These are phyloP conservation scores for Perca fluviatilis DNA, from an alignment of 2,113 vertebrate species.

Conservation along the genomic window DNA sequence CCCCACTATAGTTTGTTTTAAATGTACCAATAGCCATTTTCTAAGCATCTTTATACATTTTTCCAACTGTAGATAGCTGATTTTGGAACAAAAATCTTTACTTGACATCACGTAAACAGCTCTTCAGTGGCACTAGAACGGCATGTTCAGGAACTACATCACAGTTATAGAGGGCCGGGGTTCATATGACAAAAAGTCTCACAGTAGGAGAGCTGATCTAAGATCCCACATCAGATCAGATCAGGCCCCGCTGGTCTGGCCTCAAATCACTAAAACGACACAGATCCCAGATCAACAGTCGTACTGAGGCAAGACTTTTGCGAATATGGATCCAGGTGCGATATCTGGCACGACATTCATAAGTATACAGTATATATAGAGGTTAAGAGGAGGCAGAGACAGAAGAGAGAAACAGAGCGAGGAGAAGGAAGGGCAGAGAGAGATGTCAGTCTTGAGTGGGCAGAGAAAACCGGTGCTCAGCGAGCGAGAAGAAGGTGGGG, in stretches of 20 bases:
- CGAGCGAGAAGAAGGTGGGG: conserved; percentile 27
- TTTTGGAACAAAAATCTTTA: conserved; percentile 67
- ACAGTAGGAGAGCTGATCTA: conserved; percentile 36
- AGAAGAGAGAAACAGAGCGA: conserved; percentile 48
- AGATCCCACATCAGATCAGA: not conserved
- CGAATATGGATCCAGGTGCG: conserved; percentile 65
- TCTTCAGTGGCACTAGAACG: conserved; percentile 69
- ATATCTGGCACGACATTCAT: conserved; percentile 73
- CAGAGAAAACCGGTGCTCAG: conserved; percentile 64
- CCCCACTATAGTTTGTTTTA: not conserved
- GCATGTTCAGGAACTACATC: conserved; percentile 64
- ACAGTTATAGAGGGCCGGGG: conserved; percentile 54
- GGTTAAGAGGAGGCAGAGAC: conserved; percentile 62
- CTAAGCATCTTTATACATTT: not conserved
- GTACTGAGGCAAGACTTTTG: conserved; percentile 33
- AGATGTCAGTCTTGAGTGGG: conserved; percentile 73
- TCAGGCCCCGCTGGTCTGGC: not conserved
- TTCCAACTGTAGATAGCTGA: conserved; percentile 17
- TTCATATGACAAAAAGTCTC: conserved; percentile 52
- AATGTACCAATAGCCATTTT: conserved; percentile 18
- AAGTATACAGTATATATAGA: conserved; percentile 70
- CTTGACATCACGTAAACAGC: conserved; percentile 67
- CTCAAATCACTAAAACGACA: not conserved
- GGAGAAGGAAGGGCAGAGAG: conserved; percentile 52
- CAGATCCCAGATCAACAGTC: conserved; percentile 28